A percentile compares a stretch with the other conserved stretches of the same genome.
These are phyloP conservation scores for Allygus modestus DNA, from an alignment of 2,888 invertebrate genomes.

Conservation along the genomic window DNA sequence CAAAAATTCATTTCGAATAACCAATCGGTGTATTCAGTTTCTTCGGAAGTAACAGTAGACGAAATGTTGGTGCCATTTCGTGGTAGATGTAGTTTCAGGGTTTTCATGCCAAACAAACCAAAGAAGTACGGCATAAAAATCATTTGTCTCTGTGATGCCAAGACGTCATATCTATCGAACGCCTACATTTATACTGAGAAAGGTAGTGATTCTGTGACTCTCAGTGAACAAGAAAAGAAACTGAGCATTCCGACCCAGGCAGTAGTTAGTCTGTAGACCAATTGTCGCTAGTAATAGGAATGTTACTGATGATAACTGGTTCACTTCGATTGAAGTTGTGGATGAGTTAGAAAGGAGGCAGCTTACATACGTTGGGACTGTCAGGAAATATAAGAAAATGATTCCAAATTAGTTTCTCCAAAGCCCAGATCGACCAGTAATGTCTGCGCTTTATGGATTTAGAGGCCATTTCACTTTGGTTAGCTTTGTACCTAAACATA, in stretches of 20 bases:
- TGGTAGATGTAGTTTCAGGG: constrained; percentile 64
- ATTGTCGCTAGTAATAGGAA: constrained; percentile 70
- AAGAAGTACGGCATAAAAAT: constrained; percentile 69
- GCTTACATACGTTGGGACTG: constrained; percentile 62
- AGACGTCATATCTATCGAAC: constrained; percentile 68
- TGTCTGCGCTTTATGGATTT: constrained; percentile 63
- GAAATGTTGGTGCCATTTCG: constrained; percentile 60
- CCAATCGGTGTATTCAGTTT: constrained; percentile 48
- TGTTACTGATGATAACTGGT: constrained; percentile 72
- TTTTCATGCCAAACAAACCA: constrained; percentile 70
- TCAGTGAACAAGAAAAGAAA: constrained; percentile 69
- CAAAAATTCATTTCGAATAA: constrained; percentile 6
- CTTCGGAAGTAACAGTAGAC: constrained; percentile 47
- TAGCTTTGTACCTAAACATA: constrained; percentile 64
- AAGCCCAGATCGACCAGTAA: constrained; percentile 36
- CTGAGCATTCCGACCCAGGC: constrained; percentile 70
- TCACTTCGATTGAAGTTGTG: constrained; percentile 71
- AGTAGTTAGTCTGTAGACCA: constrained; percentile 69
- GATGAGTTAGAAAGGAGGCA: constrained; percentile 63
- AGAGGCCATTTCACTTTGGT: constrained; percentile 63
- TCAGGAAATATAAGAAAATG: constrained; percentile 63
- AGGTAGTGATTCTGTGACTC: constrained; percentile 69
- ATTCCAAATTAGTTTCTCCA: constrained; percentile 64
- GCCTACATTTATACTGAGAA: constrained; percentile 70
- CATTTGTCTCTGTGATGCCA: constrained; percentile 67